Evolutionary conservation across 2,797 vertebrate species (phyloP).

Genomic region (Chrosomus eos): DNA sequence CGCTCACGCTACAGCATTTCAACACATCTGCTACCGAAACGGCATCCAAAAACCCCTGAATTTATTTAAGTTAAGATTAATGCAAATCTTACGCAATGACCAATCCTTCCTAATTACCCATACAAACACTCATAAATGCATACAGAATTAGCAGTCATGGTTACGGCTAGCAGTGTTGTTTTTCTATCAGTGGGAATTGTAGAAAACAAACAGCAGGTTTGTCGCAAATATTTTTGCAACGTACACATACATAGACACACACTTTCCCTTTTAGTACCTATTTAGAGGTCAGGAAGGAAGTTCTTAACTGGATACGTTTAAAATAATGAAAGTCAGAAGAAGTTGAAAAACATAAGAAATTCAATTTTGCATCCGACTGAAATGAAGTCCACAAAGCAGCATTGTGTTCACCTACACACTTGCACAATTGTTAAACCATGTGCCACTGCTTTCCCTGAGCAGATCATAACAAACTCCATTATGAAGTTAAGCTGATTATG

Average conservation of each 20-base stretch:
- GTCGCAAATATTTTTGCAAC: background rate
- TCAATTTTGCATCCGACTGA: slow-evolving; percentile 47
- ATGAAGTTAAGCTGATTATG: slow-evolving; percentile 37
- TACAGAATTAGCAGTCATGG: background rate
- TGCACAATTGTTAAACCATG: background rate
- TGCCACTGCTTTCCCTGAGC: background rate
- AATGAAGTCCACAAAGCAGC: slow-evolving; percentile 13
- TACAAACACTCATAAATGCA: background rate
- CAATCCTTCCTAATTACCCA: background rate
- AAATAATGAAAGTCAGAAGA: slow-evolving; percentile 63
- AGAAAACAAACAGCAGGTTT: background rate
- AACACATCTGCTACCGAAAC: background rate
- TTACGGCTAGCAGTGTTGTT: background rate
- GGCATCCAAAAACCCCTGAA: background rate
- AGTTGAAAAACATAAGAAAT: slow-evolving; percentile 49
- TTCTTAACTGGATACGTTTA: slow-evolving; percentile 52
- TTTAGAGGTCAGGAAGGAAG: slow-evolving; percentile 18
- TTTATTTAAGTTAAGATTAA: background rate
- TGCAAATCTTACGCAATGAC: background rate
- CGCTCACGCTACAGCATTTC: background rate
- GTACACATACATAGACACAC: background rate
- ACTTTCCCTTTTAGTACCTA: background rate
- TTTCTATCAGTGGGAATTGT: background rate
- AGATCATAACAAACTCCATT: background rate
- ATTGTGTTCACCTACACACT: slow-evolving; percentile 4